Evolutionary conservation across 2,797 vertebrate genomes (phyloP).

Genomic region (Psittacula echo): DNA sequence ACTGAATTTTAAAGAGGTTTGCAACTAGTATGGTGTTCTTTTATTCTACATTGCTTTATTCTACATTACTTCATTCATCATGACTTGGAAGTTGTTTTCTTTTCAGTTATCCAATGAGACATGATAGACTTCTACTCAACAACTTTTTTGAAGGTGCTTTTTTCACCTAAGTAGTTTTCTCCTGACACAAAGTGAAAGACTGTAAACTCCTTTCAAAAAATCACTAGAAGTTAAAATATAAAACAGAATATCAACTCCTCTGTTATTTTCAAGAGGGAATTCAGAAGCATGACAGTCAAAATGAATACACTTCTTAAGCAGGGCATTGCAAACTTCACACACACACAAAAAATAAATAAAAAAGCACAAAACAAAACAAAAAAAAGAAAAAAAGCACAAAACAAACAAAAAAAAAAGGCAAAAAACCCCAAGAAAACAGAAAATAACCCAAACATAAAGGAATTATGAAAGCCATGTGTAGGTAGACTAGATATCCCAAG

Average conservation of each 20-base stretch:
- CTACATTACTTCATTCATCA: background rate
- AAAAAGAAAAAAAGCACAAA: background rate
- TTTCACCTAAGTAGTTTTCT: background rate
- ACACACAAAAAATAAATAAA: background rate
- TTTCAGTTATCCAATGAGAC: background rate
- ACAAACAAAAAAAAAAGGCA: background rate
- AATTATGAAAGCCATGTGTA: background rate
- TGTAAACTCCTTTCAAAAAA: background rate
- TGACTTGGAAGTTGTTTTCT: background rate
- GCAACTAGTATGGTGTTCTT: background rate
- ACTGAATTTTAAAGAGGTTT: background rate
- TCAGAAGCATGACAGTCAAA: background rate
- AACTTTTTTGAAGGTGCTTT: background rate
- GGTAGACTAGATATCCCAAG: background rate
- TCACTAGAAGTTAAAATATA: background rate
- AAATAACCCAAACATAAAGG: background rate
- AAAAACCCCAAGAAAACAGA: background rate
- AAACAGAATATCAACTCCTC: background rate
- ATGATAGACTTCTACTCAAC: background rate
- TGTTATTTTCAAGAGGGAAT: slow-evolving; percentile 11
- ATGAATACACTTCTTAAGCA: background rate
- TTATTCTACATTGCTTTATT: background rate
- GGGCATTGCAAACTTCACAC: background rate
- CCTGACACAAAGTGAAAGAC: background rate
- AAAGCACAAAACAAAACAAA: background rate